phyloP scores from a whole-genome alignment of 1,140 invertebrate species.

The Planococcus citri region DNA sequence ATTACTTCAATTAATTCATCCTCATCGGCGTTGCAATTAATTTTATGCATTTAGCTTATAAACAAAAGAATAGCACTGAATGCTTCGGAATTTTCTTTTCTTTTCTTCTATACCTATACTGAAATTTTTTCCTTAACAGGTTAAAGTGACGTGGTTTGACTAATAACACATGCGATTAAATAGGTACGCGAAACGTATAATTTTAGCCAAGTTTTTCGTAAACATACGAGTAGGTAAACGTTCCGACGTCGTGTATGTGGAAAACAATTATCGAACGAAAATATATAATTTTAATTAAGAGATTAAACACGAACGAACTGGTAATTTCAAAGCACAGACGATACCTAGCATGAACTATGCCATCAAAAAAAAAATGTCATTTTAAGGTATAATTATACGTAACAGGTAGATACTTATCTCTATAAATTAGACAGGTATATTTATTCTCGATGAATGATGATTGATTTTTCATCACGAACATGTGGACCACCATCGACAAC shows the following conservation, averaged over 20 bases:
- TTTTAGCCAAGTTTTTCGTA: background rate
- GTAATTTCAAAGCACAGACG: background rate
- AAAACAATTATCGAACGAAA: background rate
- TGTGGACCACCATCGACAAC: too few species aligned
- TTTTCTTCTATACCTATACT: too few species aligned
- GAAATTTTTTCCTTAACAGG: background rate
- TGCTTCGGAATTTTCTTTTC: background rate
- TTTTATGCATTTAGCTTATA: background rate
- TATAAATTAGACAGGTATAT: too few species aligned
- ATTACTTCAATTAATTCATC: constrained; percentile 4
- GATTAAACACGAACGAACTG: background rate
- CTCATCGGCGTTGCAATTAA: background rate
- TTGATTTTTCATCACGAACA: too few species aligned
- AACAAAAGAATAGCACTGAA: background rate
- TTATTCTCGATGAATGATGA: too few species aligned
- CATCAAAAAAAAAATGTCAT: background rate
- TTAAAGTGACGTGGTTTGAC: background rate
- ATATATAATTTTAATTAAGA: background rate
- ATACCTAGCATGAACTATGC: background rate
- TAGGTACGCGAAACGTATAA: background rate
- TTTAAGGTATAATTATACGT: too few species aligned
- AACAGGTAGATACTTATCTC: too few species aligned
- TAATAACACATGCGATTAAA: background rate
- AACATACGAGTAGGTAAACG: too few species aligned
- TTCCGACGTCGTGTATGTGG: background rate